Conservation (phyloP, 1,140 invertebrate species). For the Mizuhopecten yessoensis region DNA sequence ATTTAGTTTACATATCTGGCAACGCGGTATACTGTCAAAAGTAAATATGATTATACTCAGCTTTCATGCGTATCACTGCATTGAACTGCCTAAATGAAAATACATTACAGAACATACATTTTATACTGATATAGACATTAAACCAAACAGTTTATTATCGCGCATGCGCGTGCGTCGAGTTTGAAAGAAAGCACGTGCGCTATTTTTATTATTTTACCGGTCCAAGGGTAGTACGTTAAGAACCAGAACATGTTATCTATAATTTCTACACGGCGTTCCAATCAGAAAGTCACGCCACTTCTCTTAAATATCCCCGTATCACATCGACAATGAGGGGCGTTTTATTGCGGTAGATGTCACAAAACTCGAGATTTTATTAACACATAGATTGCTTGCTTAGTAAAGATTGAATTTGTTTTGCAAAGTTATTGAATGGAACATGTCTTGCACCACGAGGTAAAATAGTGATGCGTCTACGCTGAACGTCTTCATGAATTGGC, state of each 20-base stretch:
- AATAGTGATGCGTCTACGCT: background rate
- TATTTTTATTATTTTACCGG: background rate
- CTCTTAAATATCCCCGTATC: background rate
- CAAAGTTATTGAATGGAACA: background rate
- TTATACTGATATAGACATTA: too few species aligned
- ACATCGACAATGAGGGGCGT: background rate
- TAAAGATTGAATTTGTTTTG: background rate
- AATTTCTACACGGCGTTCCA: background rate
- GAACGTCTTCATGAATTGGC: background rate
- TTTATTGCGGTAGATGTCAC: background rate
- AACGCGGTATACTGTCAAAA: too few species aligned
- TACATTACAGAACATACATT: too few species aligned
- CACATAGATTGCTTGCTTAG: background rate
- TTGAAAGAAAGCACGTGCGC: background rate
- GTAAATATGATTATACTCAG: too few species aligned
- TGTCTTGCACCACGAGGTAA: background rate
- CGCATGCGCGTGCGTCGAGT: background rate
- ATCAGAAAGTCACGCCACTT: background rate
- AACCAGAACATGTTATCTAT: background rate
- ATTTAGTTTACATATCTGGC: background rate
- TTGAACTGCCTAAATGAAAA: too few species aligned
- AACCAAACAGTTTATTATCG: background rate
- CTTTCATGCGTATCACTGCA: too few species aligned
- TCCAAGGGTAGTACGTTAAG: background rate
- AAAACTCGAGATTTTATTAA: conserved; percentile 9